phyloP scores from a whole-genome alignment of 2,888 invertebrate genomes.

The Ceramica pisi region DNA sequence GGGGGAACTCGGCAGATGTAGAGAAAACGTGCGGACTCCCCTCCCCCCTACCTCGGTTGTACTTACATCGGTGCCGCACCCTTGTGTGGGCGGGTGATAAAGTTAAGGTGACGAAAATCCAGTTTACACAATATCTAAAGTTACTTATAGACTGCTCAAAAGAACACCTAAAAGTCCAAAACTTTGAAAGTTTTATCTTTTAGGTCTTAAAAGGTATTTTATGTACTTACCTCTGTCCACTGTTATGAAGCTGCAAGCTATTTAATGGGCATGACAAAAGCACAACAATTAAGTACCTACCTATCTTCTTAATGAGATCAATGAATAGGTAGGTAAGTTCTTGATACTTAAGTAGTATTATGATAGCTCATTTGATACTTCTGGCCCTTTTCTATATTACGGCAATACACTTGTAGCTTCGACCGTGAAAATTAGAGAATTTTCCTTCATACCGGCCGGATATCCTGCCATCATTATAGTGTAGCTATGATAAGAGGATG shows the following conservation, averaged over 20 bases:
- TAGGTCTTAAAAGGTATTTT: too few species aligned
- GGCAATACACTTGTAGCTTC: slow-evolving; percentile 51
- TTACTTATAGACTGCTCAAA: too few species aligned
- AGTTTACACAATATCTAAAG: not conserved
- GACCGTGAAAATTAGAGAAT: slow-evolving; percentile 52
- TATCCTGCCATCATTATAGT: slow-evolving; percentile 47
- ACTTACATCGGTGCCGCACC: slow-evolving; percentile 41
- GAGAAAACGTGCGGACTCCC: slow-evolving; percentile 71
- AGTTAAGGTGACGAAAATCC: slow-evolving; percentile 36
- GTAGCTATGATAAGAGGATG: slow-evolving; percentile 8
- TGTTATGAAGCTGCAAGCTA: too few species aligned
- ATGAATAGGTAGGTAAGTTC: not conserved
- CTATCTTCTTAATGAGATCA: too few species aligned
- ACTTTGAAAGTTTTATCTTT: too few species aligned
- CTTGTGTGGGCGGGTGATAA: slow-evolving; percentile 46
- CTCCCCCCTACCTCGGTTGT: slow-evolving; percentile 32
- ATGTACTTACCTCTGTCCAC: too few species aligned
- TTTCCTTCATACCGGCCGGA: slow-evolving; percentile 47
- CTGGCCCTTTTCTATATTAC: not conserved
- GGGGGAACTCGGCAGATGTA: slow-evolving; percentile 66
- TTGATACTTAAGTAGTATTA: too few species aligned
- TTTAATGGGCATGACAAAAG: too few species aligned
- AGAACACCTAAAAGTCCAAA: too few species aligned
- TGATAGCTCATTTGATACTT: too few species aligned
- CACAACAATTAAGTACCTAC: too few species aligned